Base-by-base conservation (phyloP, 1,140 invertebrate genomes). In the Lepeophtheirus salmonis region DNA sequence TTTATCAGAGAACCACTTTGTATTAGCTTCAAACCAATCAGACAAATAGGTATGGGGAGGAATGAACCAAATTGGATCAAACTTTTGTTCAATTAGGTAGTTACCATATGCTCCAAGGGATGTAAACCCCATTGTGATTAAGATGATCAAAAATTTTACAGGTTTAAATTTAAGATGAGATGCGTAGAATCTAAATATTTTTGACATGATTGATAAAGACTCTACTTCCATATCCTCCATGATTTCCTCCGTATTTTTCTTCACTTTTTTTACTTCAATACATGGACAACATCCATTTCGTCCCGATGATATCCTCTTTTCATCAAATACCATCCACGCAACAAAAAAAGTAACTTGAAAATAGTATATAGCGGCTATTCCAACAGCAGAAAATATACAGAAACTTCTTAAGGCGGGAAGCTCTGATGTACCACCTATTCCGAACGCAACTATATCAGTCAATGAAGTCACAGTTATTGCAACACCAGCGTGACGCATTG, bases 381-480 rank as follows among this genome's bases (percentile, higher is more conserved):
- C 75, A 24, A 72, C 67, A 1, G 73, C 70, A 2, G 75, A 72
- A 56, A 76, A 76, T 30, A 75, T 67, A 59, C 75, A 77, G 62
- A 77, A 77, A 0, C 74, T 76, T 22, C 68, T 67, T 0, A 77
- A 66, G 16, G 74, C 73, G 1, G 75, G 75, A 69, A 77, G 71
- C 6, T 71, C 70, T 1, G 75, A 76, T 13, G 72, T 75, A 17
- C 79, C 74, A 13, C 80, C 80, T 56, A 82, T 78, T 20, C 73
- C 75, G 66, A 82, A 82, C 2, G 79, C 79, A 6, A 78, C 72
- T 60, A 79, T 72, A 67, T 83, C 80, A 1, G 80, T 82, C n/a
- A 81, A 66, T 2, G 79, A 80, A 1, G 80, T 82, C 3, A 81
- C 77, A 0, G 80, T 80, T 56, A 83, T 78, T 10, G 79, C 80